Base-by-base conservation (phyloP, 2,888 invertebrate genomes). In the Oxytorus armatus region DNA sequence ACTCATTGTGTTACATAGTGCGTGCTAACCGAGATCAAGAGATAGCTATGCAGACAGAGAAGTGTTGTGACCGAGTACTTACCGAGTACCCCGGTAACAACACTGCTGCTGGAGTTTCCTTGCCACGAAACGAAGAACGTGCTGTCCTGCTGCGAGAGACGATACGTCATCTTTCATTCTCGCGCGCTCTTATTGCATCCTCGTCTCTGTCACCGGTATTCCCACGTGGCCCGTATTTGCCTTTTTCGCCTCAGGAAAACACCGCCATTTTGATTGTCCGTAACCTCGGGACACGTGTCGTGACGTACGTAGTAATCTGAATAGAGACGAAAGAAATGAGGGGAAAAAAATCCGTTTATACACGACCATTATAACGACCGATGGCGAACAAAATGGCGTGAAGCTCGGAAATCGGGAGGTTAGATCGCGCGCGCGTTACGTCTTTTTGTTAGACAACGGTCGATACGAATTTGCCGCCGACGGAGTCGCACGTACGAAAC, bases 181-280 rank as follows among this genome's bases (percentile, higher is more conserved):
- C 69, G 25, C 3, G 29, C 51, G 44, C 63, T 51, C 47, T 63
- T 49, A 14, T 36, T 63, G 1, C 49, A 5, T 0, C 8, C 49
- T 21, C 76, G 68, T 53, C 70, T 51, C 77, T 61, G 79, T 33
- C 70, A 49, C 73, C 14, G 14, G 49, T 21, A 73, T 83, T 81
- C 76, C n/a, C n/a, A n/a, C n/a, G n/a, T n/a, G n/a, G n/a, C n/a
- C n/a, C 68, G 81, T 82, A 82, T 83, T 85, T 79, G 83, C n/a
- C 84, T 81, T 86, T 84, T 85, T 87, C 86, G 84, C 85, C 85
- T 85, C 77, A 82, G 85, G 85, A 84, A n/a, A n/a, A 76, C 83
- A 87, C 87, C 88, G 85, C 88, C 87, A 86, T 88, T 87, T 88
- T 88, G 87, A 88, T 86, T 86, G 84, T 86, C 84, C 86, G 82